Percentiles rank a stretch among this genome's conserved stretches.
These are phyloP conservation scores for Varanus komodoensis DNA, from an alignment of 2,113 vertebrate genomes.

Conservation along the genomic window DNA sequence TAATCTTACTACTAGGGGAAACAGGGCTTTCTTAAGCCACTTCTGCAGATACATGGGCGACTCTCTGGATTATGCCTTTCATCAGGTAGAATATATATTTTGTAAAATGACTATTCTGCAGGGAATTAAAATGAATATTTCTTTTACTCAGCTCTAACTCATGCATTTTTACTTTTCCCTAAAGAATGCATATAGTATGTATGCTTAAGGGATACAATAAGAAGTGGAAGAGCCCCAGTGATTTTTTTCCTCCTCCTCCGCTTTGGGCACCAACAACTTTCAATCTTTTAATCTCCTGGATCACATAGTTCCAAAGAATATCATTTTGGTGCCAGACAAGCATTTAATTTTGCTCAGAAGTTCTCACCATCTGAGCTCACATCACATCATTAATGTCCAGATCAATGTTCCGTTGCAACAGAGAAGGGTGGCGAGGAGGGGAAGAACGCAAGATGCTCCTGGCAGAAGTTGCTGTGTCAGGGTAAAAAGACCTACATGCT, in stretches of 20 bases:
- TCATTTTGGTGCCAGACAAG: neutral
- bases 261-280: neutral
- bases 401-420: neutral
- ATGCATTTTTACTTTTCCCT: neutral
- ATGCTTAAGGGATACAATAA: neutral
- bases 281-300: neutral
- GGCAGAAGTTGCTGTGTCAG: neutral
- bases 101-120: too few species aligned
- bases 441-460: neutral
- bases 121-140: too few species aligned
- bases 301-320: neutral
- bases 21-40: too few species aligned
- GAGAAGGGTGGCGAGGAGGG: neutral
- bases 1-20: too few species aligned
- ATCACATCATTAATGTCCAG: neutral
- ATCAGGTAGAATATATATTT: too few species aligned
- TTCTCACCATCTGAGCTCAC: neutral
- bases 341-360: conserved; percentile 12
- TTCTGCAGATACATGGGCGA: too few species aligned
- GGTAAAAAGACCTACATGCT: neutral
- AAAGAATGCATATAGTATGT: neutral
- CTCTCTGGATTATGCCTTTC: neutral
- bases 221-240: neutral
- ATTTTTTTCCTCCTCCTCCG: neutral
- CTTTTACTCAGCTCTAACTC: neutral